These are phyloP conservation scores for Bicyclus anynana DNA, from an alignment of 1,140 invertebrate genomes.

Conservation along the genomic window DNA sequence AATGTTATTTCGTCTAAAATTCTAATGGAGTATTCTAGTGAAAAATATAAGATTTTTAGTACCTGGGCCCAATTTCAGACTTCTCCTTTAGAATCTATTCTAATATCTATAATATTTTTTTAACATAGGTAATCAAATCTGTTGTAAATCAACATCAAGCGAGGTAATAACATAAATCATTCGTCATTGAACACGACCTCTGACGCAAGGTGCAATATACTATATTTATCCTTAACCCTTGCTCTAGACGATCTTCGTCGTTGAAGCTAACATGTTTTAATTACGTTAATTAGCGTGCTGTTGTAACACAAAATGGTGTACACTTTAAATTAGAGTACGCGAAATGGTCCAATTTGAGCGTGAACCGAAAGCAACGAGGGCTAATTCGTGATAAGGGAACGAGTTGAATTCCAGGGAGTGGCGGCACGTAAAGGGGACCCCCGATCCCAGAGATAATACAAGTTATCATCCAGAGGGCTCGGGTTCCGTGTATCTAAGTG, in stretches of 20 bases:
- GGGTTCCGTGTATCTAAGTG: slow-evolving; percentile 7
- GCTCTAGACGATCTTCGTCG: not conserved
- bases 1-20: too few species aligned
- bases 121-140: not conserved
- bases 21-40: too few species aligned
- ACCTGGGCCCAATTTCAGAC: too few species aligned
- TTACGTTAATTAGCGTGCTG: slow-evolving; percentile 65
- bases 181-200: not conserved
- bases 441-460: slow-evolving; percentile 44
- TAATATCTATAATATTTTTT: too few species aligned
- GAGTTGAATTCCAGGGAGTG: slow-evolving; percentile 47
- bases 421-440: slow-evolving; percentile 41
- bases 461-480: slow-evolving; percentile 41
- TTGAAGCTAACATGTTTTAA: slow-evolving; percentile 51
- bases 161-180: not conserved
- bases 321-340: slow-evolving; percentile 60
- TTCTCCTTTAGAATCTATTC: too few species aligned
- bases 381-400: slow-evolving; percentile 67
- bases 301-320: slow-evolving; percentile 49
- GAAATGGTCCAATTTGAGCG: slow-evolving; percentile 58
- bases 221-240: not conserved
- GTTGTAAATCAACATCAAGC: not conserved
- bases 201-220: not conserved
- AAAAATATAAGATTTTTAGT: too few species aligned
- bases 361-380: slow-evolving; percentile 56